Conservation (phyloP, 1,140 invertebrate genomes). For the Diorhabda sublineata region DNA sequence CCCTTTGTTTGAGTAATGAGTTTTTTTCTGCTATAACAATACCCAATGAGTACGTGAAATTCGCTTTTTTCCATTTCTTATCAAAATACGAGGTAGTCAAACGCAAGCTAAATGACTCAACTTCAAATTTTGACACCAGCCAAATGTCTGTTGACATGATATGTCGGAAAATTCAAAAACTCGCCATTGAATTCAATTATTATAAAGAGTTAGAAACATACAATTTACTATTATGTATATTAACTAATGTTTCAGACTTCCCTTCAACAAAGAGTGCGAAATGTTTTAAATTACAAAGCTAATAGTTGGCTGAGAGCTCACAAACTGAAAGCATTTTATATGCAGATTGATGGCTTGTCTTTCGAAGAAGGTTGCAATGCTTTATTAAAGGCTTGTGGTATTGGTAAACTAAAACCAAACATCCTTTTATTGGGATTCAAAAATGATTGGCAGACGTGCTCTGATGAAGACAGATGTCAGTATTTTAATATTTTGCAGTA, state of each 20-base stretch:
- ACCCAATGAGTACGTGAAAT: no score
- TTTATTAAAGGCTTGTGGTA: constrained; percentile 74
- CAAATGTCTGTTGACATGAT: no score
- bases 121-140: no score
- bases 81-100: no score
- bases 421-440: constrained; percentile 91
- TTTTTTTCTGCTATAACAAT: no score
- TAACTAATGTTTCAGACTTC: constrained; percentile 31
- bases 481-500: constrained; percentile 94
- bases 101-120: no score
- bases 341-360: constrained; percentile 69
- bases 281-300: constrained; percentile 56
- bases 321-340: constrained; percentile 90
- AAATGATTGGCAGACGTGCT: constrained; percentile 78
- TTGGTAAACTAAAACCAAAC: constrained; percentile 87
- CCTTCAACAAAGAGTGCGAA: constrained; percentile 46
- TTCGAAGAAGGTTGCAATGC: constrained; percentile 72
- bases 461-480: constrained; percentile 65
- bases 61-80: no score
- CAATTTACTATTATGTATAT: no score
- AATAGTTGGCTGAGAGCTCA: constrained; percentile 78
- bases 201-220: no score
- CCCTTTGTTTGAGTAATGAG: no score
- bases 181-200: no score
- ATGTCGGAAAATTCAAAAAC: no score